Evolutionary conservation across 2,797 vertebrate genomes (phyloP).

Genomic region (Calcarius lapponicus): DNA sequence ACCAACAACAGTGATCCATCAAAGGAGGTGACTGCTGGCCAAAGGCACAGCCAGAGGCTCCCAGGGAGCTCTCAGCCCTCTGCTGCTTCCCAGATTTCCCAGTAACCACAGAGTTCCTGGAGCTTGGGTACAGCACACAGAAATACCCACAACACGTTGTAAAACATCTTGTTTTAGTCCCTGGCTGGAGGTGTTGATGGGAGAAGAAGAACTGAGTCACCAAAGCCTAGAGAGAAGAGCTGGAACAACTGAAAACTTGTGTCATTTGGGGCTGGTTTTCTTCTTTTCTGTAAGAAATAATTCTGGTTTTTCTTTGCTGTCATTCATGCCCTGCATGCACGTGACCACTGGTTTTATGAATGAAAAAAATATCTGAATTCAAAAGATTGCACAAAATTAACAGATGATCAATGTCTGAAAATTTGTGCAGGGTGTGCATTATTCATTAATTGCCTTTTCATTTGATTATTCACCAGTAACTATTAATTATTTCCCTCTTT

Average conservation of each 20-base stretch:
- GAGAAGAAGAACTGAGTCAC: not conserved
- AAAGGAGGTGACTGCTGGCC: not conserved
- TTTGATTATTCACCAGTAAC: constrained; percentile 16
- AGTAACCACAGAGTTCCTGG: not conserved
- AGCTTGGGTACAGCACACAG: not conserved
- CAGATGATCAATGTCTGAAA: constrained; percentile 31
- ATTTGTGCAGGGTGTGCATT: constrained; percentile 11
- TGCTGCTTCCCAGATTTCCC: not conserved
- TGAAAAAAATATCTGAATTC: not conserved
- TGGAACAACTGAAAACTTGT: not conserved
- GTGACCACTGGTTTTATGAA: constrained; percentile 14
- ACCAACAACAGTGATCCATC: not conserved
- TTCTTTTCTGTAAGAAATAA: not conserved
- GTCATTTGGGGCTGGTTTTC: not conserved
- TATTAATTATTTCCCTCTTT: constrained; percentile 29
- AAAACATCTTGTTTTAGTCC: not conserved
- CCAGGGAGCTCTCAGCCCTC: not conserved
- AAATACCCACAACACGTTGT: not conserved
- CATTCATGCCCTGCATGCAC: not conserved
- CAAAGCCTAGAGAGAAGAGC: not conserved
- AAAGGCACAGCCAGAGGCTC: not conserved
- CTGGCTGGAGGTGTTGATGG: not conserved
- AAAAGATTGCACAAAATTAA: not conserved
- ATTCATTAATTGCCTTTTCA: constrained; percentile 52
- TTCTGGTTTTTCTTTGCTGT: not conserved